Evolutionary conservation across 2,888 invertebrate species (phyloP), one percentile per base, ranked within the genome.

Genomic region (Parthenolecanium corni): DNA sequence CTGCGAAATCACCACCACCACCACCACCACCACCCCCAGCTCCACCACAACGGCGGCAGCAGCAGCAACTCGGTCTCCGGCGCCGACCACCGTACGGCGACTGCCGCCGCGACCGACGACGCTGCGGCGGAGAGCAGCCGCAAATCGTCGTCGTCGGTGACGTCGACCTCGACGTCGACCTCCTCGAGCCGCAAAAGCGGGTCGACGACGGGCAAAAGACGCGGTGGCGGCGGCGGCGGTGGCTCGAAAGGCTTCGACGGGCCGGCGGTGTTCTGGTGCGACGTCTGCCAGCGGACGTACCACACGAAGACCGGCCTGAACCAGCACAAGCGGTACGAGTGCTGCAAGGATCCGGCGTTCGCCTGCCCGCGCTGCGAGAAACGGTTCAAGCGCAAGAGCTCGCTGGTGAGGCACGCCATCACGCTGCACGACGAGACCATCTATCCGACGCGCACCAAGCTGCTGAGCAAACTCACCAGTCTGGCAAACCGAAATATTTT

Each of bases 251-350:
- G 5, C 4, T 31, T 31, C 31, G 9, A 36, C 52, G 52, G 46
- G 25, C 51, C 65, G 23, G 38, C 36, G 25, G 44, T 65, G 54
- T 2, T 88, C 86, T 1, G 83, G 79, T 79, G 70, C 65, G 49
- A 46, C 36, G 53, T 49, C 16, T 76, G 76, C 64, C 73, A 74
- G 11, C 74, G 74, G 57, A 72, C 71, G 0, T 75, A 76, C 69
- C 73, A 73, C 47, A 71, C 72, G 68, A 72, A 74, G 68, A 72
- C 73, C 57, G 75, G 74, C 65, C 67, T 76, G 5, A 69, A 69
- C 25, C 70, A 75, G 25, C 76, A 76, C 65, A 72, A 73, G 56
- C 69, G 72, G 12, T 68, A 73, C 47, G 76, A 76, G 65, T 76
- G 76, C 65, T 74, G 74, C 20, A 71, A 72, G 64, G 68, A 69